Conservation (phyloP, 30 jellyfish, hydroid and myxozoan genomes). For the Mastigias papua region DNA sequence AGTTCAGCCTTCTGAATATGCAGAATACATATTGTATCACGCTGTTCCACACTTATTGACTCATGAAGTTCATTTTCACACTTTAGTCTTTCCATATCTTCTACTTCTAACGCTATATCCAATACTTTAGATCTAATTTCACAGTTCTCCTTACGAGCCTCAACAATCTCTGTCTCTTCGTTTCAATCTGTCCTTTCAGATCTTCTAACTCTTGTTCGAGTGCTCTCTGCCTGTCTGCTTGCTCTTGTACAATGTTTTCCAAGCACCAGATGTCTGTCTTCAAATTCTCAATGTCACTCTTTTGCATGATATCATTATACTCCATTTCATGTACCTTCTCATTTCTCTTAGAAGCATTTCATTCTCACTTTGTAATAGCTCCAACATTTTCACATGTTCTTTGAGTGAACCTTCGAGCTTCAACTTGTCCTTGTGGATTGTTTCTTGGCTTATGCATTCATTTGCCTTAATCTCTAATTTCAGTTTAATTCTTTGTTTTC, state of each 20-base stretch:
- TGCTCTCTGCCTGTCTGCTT: background rate
- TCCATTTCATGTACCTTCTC: background rate
- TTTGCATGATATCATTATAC: background rate
- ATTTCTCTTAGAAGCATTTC: slow-evolving; percentile 2
- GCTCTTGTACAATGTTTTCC: background rate
- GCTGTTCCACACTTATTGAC: background rate
- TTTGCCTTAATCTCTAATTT: background rate
- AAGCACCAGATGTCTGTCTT: background rate
- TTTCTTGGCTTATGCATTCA: background rate
- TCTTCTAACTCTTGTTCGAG: background rate
- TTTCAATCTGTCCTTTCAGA: background rate
- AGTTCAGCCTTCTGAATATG: no score
- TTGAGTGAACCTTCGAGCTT: background rate
- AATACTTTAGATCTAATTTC: background rate
- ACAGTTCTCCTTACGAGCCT: background rate
- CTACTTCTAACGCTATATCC: background rate
- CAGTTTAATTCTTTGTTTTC: background rate
- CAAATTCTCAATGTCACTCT: background rate
- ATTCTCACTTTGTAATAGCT: slow-evolving; percentile 13
- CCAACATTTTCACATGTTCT: slow-evolving; percentile 2
- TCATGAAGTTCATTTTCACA: background rate
- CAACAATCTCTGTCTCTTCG: slow-evolving; percentile 1
- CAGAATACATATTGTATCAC: background rate
- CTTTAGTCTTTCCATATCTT: background rate
- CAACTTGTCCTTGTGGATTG: background rate